phyloP scores from a whole-genome alignment of 1,140 invertebrate species.

The Eumeta japonica region DNA sequence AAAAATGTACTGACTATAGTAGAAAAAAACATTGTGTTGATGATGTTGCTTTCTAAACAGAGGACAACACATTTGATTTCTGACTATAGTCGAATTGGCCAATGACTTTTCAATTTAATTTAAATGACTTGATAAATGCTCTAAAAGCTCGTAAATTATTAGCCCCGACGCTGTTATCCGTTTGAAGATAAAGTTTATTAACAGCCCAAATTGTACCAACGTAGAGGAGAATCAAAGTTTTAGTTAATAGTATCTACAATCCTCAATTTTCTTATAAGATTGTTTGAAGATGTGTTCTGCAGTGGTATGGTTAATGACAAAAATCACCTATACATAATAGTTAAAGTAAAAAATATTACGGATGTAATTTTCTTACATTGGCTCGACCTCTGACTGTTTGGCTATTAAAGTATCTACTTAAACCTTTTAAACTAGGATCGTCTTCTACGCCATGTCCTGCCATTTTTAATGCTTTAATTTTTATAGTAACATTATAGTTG shows the following conservation, averaged over 20 bases:
- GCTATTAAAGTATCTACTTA: constrained; percentile 40
- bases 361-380: constrained; percentile 27
- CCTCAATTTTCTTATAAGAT: neutral
- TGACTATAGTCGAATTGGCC: too few relatives aligned
- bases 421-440: constrained; percentile 41
- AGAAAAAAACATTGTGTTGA: too few relatives aligned
- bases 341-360: neutral
- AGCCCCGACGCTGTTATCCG: neutral
- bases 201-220: neutral
- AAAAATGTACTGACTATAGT: too few relatives aligned
- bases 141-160: neutral
- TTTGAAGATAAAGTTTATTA: neutral
- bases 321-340: too few relatives aligned
- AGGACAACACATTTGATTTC: too few relatives aligned
- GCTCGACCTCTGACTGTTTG: constrained; percentile 42
- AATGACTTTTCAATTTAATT: too few relatives aligned
- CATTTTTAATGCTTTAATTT: constrained; percentile 8
- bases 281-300: too few relatives aligned
- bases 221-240: neutral
- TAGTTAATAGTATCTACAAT: neutral
- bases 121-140: neutral
- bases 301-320: too few relatives aligned
- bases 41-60: too few relatives aligned
- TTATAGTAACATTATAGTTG: neutral
- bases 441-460: constrained; percentile 31